Percentiles rank a stretch among this genome's conserved stretches.
Evolutionary conservation across 2,888 invertebrate genomes (phyloP).

Genomic region (Cerastis rubricosa): DNA sequence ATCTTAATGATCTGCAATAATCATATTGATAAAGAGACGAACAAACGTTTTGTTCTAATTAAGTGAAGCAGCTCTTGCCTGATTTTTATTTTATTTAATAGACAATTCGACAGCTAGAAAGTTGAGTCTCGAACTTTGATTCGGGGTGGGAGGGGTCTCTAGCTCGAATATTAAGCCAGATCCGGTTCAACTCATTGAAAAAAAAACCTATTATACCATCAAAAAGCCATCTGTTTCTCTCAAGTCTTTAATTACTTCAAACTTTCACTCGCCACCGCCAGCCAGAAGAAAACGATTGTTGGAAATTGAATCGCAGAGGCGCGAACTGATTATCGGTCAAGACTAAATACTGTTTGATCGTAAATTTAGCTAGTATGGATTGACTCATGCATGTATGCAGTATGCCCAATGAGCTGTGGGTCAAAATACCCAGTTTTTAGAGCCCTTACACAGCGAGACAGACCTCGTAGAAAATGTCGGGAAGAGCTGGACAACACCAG

Average conservation of each 20-base stretch:
- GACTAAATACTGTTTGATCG: neutral
- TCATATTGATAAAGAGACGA: slow-evolving; percentile 8
- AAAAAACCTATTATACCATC: neutral
- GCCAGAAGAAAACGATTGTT: slow-evolving; percentile 64
- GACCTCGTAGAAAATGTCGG: too few species aligned
- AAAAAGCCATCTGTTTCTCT: neutral
- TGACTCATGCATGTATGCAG: too few species aligned
- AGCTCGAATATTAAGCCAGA: neutral
- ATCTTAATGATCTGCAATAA: neutral
- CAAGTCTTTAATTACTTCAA: neutral
- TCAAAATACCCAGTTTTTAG: too few species aligned
- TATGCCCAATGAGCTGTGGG: too few species aligned
- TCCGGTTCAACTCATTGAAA: neutral
- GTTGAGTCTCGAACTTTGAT: neutral
- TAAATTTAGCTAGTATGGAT: neutral
- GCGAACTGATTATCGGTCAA: slow-evolving; percentile 22
- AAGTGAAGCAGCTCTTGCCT: neutral
- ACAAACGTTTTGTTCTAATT: neutral
- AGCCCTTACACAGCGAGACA: too few species aligned
- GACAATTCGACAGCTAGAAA: neutral
- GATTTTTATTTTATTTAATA: neutral
- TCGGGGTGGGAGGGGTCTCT: neutral
- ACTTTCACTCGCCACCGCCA: slow-evolving; percentile 67
- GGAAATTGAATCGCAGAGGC: slow-evolving; percentile 63
- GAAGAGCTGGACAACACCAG: too few species aligned